These are phyloP conservation scores for Drosophila greeni DNA, from an alignment of 2,888 invertebrate genomes.

Conservation along the genomic window DNA sequence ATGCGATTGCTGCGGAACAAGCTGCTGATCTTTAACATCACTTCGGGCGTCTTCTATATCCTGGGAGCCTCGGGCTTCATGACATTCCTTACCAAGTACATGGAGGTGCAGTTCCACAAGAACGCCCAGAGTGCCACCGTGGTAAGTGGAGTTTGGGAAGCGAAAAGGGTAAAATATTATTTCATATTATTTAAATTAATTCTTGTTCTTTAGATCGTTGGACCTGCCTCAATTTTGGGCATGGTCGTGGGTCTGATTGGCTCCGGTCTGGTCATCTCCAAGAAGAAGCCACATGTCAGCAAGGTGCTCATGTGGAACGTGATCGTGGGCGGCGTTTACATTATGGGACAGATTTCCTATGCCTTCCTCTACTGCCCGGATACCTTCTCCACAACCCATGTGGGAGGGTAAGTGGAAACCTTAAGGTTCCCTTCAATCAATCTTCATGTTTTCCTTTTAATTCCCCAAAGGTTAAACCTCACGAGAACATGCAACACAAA, in stretches of 20 bases:
- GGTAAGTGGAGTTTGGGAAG: conserved; percentile 35
- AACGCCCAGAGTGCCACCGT: conserved; percentile 84
- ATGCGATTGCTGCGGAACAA: conserved; percentile 83
- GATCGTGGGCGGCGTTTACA: conserved; percentile 81
- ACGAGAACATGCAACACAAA: conserved; percentile 81
- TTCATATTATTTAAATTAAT: not conserved
- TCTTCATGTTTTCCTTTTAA: too few species aligned
- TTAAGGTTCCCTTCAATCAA: not conserved
- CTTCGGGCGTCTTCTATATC: conserved; percentile 84
- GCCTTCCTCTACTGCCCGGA: conserved; percentile 81
- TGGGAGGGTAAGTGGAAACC: conserved; percentile 48
- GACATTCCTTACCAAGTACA: conserved; percentile 86
- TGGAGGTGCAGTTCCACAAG: conserved; percentile 86
- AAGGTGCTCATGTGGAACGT: conserved; percentile 83
- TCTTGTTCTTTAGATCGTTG: conserved; percentile 79
- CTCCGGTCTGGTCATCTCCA: conserved; percentile 82
- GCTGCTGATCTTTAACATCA: conserved; percentile 83
- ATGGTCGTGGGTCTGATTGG: conserved; percentile 82
- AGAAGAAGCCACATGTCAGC: conserved; percentile 81
- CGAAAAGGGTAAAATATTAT: not conserved
- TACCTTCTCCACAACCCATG: conserved; percentile 63
- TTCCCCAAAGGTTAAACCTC: conserved; percentile 80
- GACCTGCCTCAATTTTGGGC: conserved; percentile 81
- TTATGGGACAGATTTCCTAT: conserved; percentile 80
- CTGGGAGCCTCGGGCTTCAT: conserved; percentile 83